These are phyloP conservation scores for human (Homo sapiens) DNA, from an alignment of 2,113 vertebrate species.

Conservation along the genomic window DNA sequence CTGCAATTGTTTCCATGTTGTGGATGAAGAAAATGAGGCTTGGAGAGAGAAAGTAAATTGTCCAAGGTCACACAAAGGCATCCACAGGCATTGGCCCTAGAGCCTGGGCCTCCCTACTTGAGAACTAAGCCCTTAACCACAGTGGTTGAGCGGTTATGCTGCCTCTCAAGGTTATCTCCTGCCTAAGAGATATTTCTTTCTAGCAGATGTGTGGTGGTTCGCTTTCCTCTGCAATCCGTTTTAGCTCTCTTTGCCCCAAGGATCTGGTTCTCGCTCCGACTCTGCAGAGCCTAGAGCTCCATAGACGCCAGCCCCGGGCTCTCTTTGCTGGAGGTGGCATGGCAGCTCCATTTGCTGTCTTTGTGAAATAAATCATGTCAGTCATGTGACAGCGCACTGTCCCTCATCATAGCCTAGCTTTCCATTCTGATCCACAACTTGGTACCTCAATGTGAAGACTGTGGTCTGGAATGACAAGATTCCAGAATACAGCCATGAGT, in stretches of 20 bases:
- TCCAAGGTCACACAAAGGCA: not conserved
- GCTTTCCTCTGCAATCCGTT: not conserved
- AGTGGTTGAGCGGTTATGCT: no score
- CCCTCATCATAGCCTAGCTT: not conserved
- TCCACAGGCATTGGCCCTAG: fast-evolving
- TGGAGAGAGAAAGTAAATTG: not conserved
- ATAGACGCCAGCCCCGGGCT: not conserved
- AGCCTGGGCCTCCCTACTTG: not conserved
- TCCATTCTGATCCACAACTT: not conserved
- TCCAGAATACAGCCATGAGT: not conserved
- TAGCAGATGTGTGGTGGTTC: not conserved
- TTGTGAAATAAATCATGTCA: not conserved
- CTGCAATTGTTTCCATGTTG: not conserved
- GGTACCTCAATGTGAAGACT: not conserved
- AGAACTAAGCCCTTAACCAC: not conserved
- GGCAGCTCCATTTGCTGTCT: not conserved
- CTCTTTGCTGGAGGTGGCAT: not conserved
- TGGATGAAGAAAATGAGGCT: not conserved
- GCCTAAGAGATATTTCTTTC: not conserved
- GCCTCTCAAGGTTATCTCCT: not conserved
- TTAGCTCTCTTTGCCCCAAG: not conserved
- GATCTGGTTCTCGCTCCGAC: not conserved
- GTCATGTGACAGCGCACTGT: fast-evolving
- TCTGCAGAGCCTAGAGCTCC: not conserved
- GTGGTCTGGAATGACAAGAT: not conserved